Conservation (phyloP, 1,140 invertebrate species). For the Helicoverpa zea region DNA sequence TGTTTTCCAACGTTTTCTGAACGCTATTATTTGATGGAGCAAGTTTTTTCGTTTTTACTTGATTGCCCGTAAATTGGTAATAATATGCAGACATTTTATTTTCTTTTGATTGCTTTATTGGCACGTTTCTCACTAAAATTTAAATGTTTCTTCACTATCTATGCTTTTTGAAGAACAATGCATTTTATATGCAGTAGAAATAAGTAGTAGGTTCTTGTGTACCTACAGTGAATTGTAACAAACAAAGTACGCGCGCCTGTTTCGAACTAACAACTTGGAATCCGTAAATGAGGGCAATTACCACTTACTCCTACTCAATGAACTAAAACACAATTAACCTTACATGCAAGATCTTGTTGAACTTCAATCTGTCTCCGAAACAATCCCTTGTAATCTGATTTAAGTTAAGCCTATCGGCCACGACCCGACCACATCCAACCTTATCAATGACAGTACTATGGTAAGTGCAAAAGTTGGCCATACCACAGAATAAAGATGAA, state of each 20-base stretch:
- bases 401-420: conserved; percentile 14
- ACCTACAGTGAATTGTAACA: too few relatives aligned
- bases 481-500: background rate
- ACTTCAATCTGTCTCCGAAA: conserved; percentile 5
- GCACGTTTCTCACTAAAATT: too few relatives aligned
- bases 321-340: background rate
- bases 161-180: too few relatives aligned
- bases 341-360: background rate
- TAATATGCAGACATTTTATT: background rate
- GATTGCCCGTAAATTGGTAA: background rate
- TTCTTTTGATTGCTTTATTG: background rate
- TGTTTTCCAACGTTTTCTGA: background rate
- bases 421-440: conserved; percentile 8
- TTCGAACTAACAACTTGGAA: too few relatives aligned
- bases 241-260: too few relatives aligned
- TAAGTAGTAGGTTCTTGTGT: too few relatives aligned
- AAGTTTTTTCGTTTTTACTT: background rate
- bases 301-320: too few relatives aligned
- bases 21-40: background rate
- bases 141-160: too few relatives aligned
- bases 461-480: conserved; percentile 17
- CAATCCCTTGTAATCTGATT: conserved; percentile 12
- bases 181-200: too few relatives aligned
- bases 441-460: conserved; percentile 9
- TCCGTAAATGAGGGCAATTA: too few relatives aligned